Evolutionary conservation across 1,140 invertebrate genomes (phyloP), one percentile per base, ranked within the genome.

Genomic region (Drosophila sturtevanti): DNA sequence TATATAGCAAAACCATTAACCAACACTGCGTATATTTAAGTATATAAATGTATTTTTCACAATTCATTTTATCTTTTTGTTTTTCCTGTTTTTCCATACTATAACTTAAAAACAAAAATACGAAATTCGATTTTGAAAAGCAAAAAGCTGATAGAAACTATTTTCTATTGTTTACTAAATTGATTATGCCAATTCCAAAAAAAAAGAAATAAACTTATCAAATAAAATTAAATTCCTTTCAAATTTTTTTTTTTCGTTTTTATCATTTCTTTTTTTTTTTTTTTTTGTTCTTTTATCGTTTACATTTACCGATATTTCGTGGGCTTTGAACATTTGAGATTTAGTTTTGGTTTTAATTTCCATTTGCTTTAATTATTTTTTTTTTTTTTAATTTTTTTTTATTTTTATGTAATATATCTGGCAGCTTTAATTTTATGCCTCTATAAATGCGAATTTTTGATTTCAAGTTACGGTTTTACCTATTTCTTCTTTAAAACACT

Each of bases 281-380:
- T 37, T 55, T 34, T 41, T 55, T 18, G 14, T 27, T 31, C 75
- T 58, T 24, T 38, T 67, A 37, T 44, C 31, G 62, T 11, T 61
- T 68, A 52, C 7, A 12, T 22, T 63, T 65, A 41, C 6, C 37
- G 18, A 31, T 52, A 22, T 56, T 44, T 16, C 18, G 54, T 74
- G 52, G 70, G 44, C 61, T 71, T 37, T 44, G 41, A 66, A 74
- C 72, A 74, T 63, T 63, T 74, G 66, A 74, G 71, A 55, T 48
- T 58, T 74, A 63, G 11, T 55, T 55, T 31, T 27, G 7, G 24
- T 31, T 18, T 14, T 24, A 24, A 11, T 27, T 52, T 52, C 16
- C 16, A 24, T 54, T 54, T 10, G 35, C 10, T 51, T 72, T 69
- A 66, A 66, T 31, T 27, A 38, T 54, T 31, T 5, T 56, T 52